These are phyloP conservation scores for Nestor notabilis DNA, from an alignment of 2,113 vertebrate genomes.

Conservation along the genomic window DNA sequence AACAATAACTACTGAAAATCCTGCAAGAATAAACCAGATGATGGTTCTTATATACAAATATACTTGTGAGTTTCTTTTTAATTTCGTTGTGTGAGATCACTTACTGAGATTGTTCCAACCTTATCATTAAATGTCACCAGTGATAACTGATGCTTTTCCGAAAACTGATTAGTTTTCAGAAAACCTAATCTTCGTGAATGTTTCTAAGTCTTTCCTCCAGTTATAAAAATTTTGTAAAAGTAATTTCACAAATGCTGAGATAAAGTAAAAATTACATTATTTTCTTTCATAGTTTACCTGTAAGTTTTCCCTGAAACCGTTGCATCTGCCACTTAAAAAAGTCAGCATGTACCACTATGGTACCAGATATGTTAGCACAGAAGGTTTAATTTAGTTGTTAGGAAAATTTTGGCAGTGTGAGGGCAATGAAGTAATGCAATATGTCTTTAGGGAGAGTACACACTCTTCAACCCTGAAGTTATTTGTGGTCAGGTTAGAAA, in stretches of 20 bases:
- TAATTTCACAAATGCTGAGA: neutral
- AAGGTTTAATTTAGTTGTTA: neutral
- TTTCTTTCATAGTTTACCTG: neutral
- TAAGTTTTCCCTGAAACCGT: neutral
- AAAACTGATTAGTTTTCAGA: neutral
- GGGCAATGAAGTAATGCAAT: neutral
- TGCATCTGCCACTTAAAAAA: neutral
- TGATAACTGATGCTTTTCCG: neutral
- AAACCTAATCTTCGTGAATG: neutral
- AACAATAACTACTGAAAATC: constrained; percentile 53
- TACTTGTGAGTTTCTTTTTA: neutral
- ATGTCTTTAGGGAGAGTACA: neutral
- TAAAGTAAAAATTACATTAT: neutral
- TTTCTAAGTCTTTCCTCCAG: neutral
- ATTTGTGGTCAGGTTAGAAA: neutral
- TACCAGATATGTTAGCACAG: neutral
- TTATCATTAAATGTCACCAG: neutral
- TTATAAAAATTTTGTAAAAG: neutral
- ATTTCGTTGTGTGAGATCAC: neutral
- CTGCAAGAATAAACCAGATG: constrained; percentile 40
- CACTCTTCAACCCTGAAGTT: neutral
- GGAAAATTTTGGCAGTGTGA: neutral
- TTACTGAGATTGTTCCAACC: neutral
- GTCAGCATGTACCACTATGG: neutral
- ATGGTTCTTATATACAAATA: neutral